Evolutionary conservation across 2,797 vertebrate genomes (phyloP).

Genomic region (Clarias pachynema): DNA sequence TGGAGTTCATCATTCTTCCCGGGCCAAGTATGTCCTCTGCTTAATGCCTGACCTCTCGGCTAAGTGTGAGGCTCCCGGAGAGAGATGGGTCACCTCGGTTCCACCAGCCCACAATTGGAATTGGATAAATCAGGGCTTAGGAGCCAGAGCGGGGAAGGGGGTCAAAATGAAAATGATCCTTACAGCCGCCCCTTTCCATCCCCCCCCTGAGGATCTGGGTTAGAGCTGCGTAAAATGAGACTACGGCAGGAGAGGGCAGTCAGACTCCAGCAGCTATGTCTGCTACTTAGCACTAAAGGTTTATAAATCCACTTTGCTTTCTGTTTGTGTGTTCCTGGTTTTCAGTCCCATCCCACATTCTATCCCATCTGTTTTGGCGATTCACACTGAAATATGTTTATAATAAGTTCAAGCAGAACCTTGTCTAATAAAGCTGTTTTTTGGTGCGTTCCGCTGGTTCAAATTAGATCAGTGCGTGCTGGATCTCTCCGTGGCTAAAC

Average conservation of each 20-base stretch:
- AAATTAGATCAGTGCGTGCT: constrained; percentile 74
- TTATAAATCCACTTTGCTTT: constrained; percentile 3
- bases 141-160: constrained; percentile 65
- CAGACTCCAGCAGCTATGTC: constrained; percentile 63
- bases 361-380: constrained; percentile 26
- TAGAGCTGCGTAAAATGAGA: constrained; percentile 74
- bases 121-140: constrained; percentile 66
- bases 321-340: background rate
- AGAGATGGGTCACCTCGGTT: constrained; percentile 61
- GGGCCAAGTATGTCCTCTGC: constrained; percentile 43
- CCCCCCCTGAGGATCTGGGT: constrained; percentile 66
- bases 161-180: constrained; percentile 74
- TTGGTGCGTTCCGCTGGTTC: constrained; percentile 55
- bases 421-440: constrained; percentile 19
- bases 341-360: background rate
- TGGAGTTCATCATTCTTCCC: constrained; percentile 52
- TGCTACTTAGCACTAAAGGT: constrained; percentile 62
- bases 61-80: constrained; percentile 66
- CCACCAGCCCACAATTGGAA: constrained; percentile 62
- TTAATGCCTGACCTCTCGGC: constrained; percentile 64
- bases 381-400: constrained; percentile 6
- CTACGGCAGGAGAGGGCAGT: constrained; percentile 67
- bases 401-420: constrained; percentile 21
- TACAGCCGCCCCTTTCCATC: constrained; percentile 49
- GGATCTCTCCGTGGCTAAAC: constrained; percentile 56